These are phyloP conservation scores for Ephydatia muelleri DNA, from an alignment of 37 sponge, comb jelly and placozoan species.

Conservation along the genomic window DNA sequence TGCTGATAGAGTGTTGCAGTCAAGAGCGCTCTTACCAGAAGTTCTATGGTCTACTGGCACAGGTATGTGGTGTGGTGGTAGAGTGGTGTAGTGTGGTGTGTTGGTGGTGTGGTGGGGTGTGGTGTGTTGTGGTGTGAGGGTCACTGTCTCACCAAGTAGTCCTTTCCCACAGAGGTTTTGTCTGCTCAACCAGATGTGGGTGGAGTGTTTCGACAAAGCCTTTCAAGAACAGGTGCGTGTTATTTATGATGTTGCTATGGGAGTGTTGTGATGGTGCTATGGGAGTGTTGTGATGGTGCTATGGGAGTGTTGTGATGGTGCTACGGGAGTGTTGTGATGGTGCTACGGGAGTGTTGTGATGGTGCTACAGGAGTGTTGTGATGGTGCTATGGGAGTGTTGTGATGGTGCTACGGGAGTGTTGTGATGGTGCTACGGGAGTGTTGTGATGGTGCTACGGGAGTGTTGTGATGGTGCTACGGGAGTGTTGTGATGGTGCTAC, in stretches of 20 bases:
- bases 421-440: too few relatives aligned
- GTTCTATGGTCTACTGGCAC: slow-evolving; percentile 89
- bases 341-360: too few relatives aligned
- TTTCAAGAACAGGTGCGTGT: slow-evolving; percentile 85
- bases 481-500: not conserved
- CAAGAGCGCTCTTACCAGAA: slow-evolving; percentile 88
- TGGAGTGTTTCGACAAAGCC: slow-evolving; percentile 68
- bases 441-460: too few relatives aligned
- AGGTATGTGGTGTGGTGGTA: slow-evolving; percentile 26
- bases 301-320: too few relatives aligned
- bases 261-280: not conserved
- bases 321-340: too few relatives aligned
- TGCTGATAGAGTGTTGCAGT: slow-evolving; percentile 92
- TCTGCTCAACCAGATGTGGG: slow-evolving; percentile 84
- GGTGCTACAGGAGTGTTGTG: too few relatives aligned
- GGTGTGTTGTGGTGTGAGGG: not conserved
- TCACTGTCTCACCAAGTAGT: not conserved
- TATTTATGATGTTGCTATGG: not conserved
- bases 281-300: not conserved
- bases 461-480: too few relatives aligned
- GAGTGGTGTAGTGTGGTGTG: too few relatives aligned
- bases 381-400: too few relatives aligned
- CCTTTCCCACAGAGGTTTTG: slow-evolving; percentile 77
- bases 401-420: too few relatives aligned
- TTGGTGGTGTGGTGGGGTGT: too few relatives aligned